Evolutionary conservation across 2,888 invertebrate genomes (phyloP).

Genomic region (Hyppa rectilinea): DNA sequence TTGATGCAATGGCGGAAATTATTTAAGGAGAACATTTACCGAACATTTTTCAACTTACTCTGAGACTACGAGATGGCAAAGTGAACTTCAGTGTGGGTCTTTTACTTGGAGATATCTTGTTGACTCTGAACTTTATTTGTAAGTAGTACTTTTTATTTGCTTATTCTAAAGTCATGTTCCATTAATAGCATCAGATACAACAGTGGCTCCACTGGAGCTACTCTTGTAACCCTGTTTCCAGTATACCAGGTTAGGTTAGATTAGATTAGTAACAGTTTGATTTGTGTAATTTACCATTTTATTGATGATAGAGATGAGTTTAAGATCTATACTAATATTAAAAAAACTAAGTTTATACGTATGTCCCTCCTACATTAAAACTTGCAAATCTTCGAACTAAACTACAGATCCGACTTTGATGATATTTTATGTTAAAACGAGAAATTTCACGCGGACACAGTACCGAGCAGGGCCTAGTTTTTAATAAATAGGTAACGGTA

Average conservation of each 20-base stretch:
- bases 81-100: not conserved
- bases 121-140: slow-evolving; percentile 3
- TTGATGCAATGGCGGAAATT: slow-evolving; percentile 68
- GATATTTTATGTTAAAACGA: no score
- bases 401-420: not conserved
- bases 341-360: no score
- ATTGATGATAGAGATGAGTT: no score
- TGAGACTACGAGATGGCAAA: slow-evolving; percentile 5
- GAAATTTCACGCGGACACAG: no score
- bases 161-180: not conserved
- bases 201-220: no score
- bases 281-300: not conserved
- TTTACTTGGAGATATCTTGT: not conserved
- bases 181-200: not conserved
- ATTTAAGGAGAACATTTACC: slow-evolving; percentile 65
- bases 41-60: slow-evolving; percentile 40
- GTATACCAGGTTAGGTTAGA: no score
- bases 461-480: not conserved
- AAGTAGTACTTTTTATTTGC: not conserved
- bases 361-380: no score
- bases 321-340: no score
- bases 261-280: no score
- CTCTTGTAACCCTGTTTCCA: no score
- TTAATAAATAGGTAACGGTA: not conserved
- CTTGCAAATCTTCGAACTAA: no score